phyloP scores from a whole-genome alignment of 2,888 invertebrate species.

The Aphidius colemani region DNA sequence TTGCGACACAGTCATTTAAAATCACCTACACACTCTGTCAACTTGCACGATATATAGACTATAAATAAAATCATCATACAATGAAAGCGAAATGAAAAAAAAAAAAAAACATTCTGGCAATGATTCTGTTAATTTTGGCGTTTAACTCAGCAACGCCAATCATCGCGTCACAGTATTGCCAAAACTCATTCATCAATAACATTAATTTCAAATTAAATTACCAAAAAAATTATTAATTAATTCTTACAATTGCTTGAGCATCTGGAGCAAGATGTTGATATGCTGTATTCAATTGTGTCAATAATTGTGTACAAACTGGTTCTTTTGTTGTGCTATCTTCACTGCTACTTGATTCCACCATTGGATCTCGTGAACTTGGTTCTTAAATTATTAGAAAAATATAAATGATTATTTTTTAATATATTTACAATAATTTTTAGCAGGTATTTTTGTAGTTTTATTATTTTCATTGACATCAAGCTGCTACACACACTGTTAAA shows the following conservation, averaged over 20 bases:
- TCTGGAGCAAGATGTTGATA: conserved; percentile 58
- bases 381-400: conserved; percentile 37
- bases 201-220: not conserved
- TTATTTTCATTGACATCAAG: no score
- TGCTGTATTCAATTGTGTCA: conserved; percentile 57
- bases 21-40: no score
- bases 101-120: not conserved
- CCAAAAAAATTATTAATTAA: conserved; percentile 7
- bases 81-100: not conserved
- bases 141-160: not conserved
- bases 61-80: not conserved
- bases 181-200: conserved; percentile 6
- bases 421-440: not conserved
- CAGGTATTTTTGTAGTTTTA: no score
- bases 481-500: not conserved
- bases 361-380: conserved; percentile 57
- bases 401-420: not conserved
- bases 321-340: conserved; percentile 52
- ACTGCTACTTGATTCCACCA: conserved; percentile 56
- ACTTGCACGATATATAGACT: not conserved
- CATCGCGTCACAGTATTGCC: conserved; percentile 1
- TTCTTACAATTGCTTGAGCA: conserved; percentile 56
- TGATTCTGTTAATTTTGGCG: not conserved
- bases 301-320: conserved; percentile 56
- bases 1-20: no score